Conservation (phyloP, 2,888 invertebrate genomes). For the Oligia fasciuncula region DNA sequence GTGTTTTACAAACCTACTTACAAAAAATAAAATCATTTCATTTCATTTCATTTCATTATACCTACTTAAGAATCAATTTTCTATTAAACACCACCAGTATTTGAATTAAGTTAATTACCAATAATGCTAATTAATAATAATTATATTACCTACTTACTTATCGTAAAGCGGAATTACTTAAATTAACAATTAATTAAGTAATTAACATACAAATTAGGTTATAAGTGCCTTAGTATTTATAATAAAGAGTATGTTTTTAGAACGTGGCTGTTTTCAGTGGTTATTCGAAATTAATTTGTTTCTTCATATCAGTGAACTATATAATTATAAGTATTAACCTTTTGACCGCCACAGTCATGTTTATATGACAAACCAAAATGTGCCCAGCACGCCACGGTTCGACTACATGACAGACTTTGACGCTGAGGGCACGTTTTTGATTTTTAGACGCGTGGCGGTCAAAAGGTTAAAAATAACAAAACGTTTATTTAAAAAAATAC, state of each 20-base stretch:
- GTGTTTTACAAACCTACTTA: too few species aligned
- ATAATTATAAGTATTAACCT: too few species aligned
- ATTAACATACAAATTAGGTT: conserved; percentile 56
- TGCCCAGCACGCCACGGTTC: too few species aligned
- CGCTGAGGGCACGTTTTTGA: too few species aligned
- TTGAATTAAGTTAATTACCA: conserved; percentile 12
- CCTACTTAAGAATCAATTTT: neutral
- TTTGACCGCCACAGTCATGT: too few species aligned
- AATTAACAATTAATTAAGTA: conserved; percentile 45
- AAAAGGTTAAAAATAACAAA: neutral
- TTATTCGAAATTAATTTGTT: neutral
- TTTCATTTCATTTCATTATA: too few species aligned
- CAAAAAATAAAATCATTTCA: too few species aligned
- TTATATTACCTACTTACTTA: conserved; percentile 22
- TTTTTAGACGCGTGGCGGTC: too few species aligned
- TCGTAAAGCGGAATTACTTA: conserved; percentile 25
- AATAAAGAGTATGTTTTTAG: conserved; percentile 3
- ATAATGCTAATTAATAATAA: conserved; percentile 34
- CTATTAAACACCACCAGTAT: conserved; percentile 5
- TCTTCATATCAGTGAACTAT: neutral
- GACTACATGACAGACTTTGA: too few species aligned
- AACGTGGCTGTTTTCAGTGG: conserved; percentile 2
- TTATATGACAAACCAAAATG: too few species aligned
- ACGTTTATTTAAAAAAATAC: neutral
- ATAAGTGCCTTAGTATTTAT: conserved; percentile 62